These are phyloP conservation scores for Hucho hucho DNA, from an alignment of 2,113 vertebrate species.

Conservation along the genomic window DNA sequence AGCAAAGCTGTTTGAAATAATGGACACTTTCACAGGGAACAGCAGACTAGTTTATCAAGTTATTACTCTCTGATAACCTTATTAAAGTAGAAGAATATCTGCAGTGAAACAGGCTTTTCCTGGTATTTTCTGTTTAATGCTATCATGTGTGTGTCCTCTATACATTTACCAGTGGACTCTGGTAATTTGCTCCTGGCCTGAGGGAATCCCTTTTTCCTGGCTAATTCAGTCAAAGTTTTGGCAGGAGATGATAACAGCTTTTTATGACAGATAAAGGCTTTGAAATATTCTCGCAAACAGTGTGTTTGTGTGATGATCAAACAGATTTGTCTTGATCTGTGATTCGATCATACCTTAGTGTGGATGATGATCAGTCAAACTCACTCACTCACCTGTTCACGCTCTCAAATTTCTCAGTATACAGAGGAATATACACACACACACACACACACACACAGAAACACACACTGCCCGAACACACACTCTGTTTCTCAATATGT, in stretches of 20 bases:
- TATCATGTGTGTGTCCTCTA: neutral
- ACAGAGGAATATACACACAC: too few species aligned
- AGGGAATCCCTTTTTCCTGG: constrained; percentile 51
- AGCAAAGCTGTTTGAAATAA: constrained; percentile 8
- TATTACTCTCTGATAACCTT: constrained; percentile 10
- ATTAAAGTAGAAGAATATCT: neutral
- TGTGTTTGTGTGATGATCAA: too few species aligned
- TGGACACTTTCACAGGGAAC: constrained; percentile 22
- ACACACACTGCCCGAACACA: constrained; percentile 28
- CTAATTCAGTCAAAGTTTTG: constrained; percentile 58
- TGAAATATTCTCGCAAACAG: too few species aligned
- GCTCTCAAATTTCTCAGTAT: too few species aligned
- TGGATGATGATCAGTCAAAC: too few species aligned
- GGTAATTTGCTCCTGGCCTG: constrained; percentile 52
- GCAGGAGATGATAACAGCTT: constrained; percentile 58
- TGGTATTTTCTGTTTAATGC: neutral
- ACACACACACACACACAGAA: too few species aligned
- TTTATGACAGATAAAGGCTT: constrained; percentile 14
- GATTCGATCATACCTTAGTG: too few species aligned
- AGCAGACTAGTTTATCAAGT: constrained; percentile 27
- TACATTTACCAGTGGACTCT: constrained; percentile 10
- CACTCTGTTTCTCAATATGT: constrained; percentile 31
- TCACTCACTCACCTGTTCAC: too few species aligned
- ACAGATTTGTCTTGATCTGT: too few species aligned
- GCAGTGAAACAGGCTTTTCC: neutral